A percentile compares a stretch with the other conserved stretches of the same genome.
Evolutionary conservation across 2,797 vertebrate genomes (phyloP).

Genomic region (Malacoraja senta): DNA sequence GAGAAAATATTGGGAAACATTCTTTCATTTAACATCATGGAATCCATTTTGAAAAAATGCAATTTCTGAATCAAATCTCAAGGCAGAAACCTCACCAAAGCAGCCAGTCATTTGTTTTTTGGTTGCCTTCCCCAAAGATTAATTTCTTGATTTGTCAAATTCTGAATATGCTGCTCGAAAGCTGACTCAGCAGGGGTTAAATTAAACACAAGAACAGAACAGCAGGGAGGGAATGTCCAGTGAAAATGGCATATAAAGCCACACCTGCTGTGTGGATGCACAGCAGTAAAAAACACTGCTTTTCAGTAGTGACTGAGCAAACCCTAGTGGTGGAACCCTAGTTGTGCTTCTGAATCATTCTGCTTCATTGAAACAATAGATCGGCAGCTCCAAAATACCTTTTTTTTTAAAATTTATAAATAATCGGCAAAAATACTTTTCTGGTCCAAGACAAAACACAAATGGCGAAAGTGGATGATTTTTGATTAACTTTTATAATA

Average conservation of each 20-base stretch:
- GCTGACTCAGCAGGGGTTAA: background rate
- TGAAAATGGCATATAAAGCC: background rate
- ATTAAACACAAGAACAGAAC: background rate
- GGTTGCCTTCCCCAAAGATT: background rate
- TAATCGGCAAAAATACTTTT: background rate
- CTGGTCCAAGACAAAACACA: background rate
- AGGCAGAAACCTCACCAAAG: background rate
- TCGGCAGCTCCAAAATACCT: background rate
- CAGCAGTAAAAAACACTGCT: background rate
- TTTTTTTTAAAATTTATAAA: too few species aligned
- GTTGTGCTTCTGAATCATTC: background rate
- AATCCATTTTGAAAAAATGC: background rate
- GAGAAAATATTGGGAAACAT: background rate
- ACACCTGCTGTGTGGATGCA: background rate
- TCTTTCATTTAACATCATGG: background rate
- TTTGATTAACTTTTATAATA: background rate
- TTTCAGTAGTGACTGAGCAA: slow-evolving; percentile 32
- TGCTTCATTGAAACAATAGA: background rate
- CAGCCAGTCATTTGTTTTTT: background rate
- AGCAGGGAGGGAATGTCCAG: background rate
- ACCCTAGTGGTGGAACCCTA: slow-evolving; percentile 32
- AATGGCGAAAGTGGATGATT: background rate
- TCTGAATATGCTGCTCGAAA: background rate
- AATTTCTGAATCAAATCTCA: background rate
- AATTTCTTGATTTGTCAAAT: background rate